A percentile compares a stretch with the other conserved stretches of the same genome.
These are phyloP conservation scores for Andrena minutula DNA, from an alignment of 2,888 invertebrate species.

Conservation along the genomic window DNA sequence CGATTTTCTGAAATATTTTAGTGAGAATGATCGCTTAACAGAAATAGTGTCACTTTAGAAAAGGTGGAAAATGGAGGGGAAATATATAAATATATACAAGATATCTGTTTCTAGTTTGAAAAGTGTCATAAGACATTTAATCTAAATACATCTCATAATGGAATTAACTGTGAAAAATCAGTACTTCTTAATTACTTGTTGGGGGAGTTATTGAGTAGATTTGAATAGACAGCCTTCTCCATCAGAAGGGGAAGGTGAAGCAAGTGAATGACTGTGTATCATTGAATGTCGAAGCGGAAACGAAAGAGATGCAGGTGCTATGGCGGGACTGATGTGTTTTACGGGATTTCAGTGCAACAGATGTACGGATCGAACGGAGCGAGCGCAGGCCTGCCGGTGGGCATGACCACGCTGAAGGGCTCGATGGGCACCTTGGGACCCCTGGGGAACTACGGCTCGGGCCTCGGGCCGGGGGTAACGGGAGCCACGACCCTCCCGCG, in stretches of 20 bases:
- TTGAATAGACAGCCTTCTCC: too few species aligned
- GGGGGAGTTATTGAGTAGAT: too few species aligned
- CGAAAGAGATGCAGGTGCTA: constrained; percentile 69
- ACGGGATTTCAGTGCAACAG: constrained; percentile 90
- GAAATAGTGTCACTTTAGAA: too few species aligned
- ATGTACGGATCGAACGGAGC: constrained; percentile 91
- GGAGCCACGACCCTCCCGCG: constrained; percentile 85
- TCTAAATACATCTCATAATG: too few species aligned
- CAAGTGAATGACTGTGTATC: neutral
- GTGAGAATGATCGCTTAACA: too few species aligned
- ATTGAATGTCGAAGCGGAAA: constrained; percentile 42
- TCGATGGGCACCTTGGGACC: constrained; percentile 87
- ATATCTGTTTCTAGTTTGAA: too few species aligned
- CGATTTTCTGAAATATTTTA: too few species aligned
- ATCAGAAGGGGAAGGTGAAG: neutral
- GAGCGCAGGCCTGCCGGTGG: constrained; percentile 84
- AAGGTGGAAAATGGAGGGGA: too few species aligned
- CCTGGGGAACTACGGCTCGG: constrained; percentile 85
- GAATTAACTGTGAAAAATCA: too few species aligned
- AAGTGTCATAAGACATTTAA: too few species aligned
- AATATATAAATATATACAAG: too few species aligned
- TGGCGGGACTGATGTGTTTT: constrained; percentile 83
- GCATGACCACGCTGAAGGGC: constrained; percentile 85
- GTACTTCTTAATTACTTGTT: too few species aligned
- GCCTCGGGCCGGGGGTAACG: constrained; percentile 82